Conservation (phyloP, 2,888 invertebrate species). For the Hydrotaea diabolus region DNA sequence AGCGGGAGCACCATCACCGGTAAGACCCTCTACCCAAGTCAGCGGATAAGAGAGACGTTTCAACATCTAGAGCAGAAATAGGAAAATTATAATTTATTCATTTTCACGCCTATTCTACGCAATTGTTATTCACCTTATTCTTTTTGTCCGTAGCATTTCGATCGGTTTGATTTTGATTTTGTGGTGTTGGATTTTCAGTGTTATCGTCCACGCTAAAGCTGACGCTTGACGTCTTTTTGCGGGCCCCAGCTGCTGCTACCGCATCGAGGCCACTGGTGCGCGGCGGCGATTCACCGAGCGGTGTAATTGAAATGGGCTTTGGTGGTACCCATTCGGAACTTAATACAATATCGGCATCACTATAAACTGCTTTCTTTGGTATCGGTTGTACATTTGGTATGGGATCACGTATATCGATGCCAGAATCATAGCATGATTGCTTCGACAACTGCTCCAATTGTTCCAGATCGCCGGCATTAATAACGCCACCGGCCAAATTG, state of each 20-base stretch:
- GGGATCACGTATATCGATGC: constrained; percentile 92
- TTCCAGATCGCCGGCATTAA: constrained; percentile 79
- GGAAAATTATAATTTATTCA: not conserved
- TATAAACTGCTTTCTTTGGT: constrained; percentile 84
- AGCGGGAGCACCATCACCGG: constrained; percentile 83
- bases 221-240: constrained; percentile 87
- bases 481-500: constrained; percentile 66
- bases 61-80: constrained; percentile 86
- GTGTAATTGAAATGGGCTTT: constrained; percentile 88
- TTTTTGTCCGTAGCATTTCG: constrained; percentile 83
- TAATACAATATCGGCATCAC: constrained; percentile 93
- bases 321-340: constrained; percentile 94
- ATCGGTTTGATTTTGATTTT: constrained; percentile 68
- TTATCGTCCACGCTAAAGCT: constrained; percentile 87
- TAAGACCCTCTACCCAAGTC: constrained; percentile 94
- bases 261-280: constrained; percentile 78
- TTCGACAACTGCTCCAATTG: constrained; percentile 86
- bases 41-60: constrained; percentile 95
- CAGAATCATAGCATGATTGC: constrained; percentile 93
- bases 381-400: constrained; percentile 85
- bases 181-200: constrained; percentile 64
- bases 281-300: constrained; percentile 83
- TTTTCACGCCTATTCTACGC: not conserved
- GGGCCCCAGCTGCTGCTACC: constrained; percentile 81
- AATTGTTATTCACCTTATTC: constrained; percentile 84